Conservation (phyloP, 2,113 vertebrate genomes). For the Megaleporinus macrocephalus region DNA sequence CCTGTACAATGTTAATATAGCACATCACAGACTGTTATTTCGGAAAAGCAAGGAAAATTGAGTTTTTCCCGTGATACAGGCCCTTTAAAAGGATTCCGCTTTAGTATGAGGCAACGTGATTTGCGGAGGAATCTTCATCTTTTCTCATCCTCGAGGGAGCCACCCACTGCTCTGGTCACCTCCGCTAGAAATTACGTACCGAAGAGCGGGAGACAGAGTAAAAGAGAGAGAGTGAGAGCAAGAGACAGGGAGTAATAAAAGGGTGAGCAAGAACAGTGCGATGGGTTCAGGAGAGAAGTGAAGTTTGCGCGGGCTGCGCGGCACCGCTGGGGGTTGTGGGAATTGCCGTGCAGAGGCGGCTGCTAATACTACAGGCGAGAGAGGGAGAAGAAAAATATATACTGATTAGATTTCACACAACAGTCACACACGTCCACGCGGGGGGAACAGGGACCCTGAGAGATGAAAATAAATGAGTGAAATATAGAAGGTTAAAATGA, state of each 20-base stretch:
- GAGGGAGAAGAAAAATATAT: conserved; percentile 5
- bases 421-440: conserved; percentile 17
- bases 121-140: conserved; percentile 37
- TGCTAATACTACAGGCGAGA: conserved; percentile 36
- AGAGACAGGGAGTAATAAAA: conserved; percentile 9
- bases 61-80: not conserved
- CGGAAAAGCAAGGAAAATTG: not conserved
- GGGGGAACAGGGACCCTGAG: conserved; percentile 29
- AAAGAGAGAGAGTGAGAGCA: conserved; percentile 17
- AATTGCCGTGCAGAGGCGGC: conserved; percentile 48
- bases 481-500: conserved; percentile 55
- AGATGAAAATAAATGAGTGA: conserved; percentile 54
- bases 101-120: conserved; percentile 9
- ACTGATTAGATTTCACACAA: conserved; percentile 51
- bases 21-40: not conserved
- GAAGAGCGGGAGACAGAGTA: not conserved
- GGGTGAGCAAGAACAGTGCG: conserved; percentile 19
- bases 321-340: conserved; percentile 36
- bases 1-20: not conserved
- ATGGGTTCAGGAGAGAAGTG: conserved; percentile 18
- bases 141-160: conserved; percentile 21
- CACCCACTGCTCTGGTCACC: conserved; percentile 50
- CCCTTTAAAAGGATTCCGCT: conserved; percentile 10
- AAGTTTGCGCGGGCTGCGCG: conserved; percentile 35
- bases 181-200: conserved; percentile 32